These are phyloP conservation scores for Anthonomus grandis DNA, from an alignment of 1,140 invertebrate species.

Conservation along the genomic window DNA sequence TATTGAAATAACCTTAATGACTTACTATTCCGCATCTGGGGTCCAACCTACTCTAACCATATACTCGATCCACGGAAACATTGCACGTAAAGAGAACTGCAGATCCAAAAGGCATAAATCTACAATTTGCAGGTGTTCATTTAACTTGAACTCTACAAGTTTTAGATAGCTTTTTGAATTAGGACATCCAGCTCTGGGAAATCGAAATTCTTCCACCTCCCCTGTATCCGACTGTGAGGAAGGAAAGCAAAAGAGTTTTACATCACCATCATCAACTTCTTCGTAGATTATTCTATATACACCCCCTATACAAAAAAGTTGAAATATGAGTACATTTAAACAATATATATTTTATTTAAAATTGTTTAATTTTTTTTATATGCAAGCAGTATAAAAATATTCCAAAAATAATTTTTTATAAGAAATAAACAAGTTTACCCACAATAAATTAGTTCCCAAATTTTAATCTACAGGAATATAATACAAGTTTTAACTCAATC, in stretches of 20 bases:
- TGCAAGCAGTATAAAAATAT: not conserved
- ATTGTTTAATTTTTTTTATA: no score
- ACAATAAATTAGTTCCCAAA: not conserved
- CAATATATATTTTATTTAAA: not conserved
- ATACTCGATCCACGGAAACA: conserved; percentile 93
- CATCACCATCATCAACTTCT: conserved; percentile 92
- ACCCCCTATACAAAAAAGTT: conserved; percentile 29
- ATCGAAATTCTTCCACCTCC: conserved; percentile 86
- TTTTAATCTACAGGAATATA: not conserved
- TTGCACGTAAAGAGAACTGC: conserved; percentile 65
- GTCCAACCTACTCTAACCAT: conserved; percentile 92
- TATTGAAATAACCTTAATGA: conserved; percentile 25
- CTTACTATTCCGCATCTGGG: conserved; percentile 81
- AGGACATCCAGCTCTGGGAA: conserved; percentile 84
- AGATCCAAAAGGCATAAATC: conserved; percentile 69
- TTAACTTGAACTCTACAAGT: conserved; percentile 79
- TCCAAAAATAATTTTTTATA: not conserved
- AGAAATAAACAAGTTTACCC: not conserved
- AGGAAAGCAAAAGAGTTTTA: conserved; percentile 87
- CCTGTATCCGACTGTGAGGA: conserved; percentile 72
- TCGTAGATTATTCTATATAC: conserved; percentile 89
- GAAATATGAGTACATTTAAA: no score
- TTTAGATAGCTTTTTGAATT: conserved; percentile 89
- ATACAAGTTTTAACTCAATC: no score
- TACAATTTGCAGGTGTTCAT: conserved; percentile 61